These are phyloP conservation scores for Scelioninae gen. 1 DNA, from an alignment of 2,888 invertebrate genomes.

Conservation along the genomic window DNA sequence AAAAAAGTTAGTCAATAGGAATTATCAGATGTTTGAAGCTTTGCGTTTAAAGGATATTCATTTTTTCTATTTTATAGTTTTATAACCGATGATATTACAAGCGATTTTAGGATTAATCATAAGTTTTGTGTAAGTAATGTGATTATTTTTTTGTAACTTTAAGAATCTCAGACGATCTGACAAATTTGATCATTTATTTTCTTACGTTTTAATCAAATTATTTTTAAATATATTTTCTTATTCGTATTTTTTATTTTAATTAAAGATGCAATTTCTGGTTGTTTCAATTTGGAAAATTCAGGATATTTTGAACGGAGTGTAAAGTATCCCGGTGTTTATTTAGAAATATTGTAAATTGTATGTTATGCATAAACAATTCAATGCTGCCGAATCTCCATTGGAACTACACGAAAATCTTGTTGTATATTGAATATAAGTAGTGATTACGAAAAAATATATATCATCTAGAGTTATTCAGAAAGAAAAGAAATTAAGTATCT, in stretches of 20 bases:
- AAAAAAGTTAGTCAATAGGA: constrained; percentile 51
- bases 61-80: too few relatives aligned
- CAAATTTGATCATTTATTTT: too few relatives aligned
- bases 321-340: constrained; percentile 18
- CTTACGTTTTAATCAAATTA: too few relatives aligned
- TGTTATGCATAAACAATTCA: constrained; percentile 21
- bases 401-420: constrained; percentile 41
- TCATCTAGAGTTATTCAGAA: constrained; percentile 41
- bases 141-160: too few relatives aligned
- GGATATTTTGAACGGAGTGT: neutral
- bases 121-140: too few relatives aligned
- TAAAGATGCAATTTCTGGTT: constrained; percentile 7
- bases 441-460: constrained; percentile 44
- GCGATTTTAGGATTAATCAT: too few relatives aligned
- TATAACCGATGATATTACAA: too few relatives aligned
- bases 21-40: constrained; percentile 37
- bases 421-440: constrained; percentile 55
- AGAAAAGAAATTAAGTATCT: constrained; percentile 36
- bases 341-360: constrained; percentile 36
- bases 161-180: too few relatives aligned
- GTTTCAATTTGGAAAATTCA: neutral
- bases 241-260: too few relatives aligned
- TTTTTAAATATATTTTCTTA: too few relatives aligned
- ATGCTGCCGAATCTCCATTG: constrained; percentile 50
- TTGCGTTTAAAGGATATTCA: constrained; percentile 17